Evolutionary conservation across 2,888 invertebrate genomes (phyloP).

Genomic region (Diogma glabrata): DNA sequence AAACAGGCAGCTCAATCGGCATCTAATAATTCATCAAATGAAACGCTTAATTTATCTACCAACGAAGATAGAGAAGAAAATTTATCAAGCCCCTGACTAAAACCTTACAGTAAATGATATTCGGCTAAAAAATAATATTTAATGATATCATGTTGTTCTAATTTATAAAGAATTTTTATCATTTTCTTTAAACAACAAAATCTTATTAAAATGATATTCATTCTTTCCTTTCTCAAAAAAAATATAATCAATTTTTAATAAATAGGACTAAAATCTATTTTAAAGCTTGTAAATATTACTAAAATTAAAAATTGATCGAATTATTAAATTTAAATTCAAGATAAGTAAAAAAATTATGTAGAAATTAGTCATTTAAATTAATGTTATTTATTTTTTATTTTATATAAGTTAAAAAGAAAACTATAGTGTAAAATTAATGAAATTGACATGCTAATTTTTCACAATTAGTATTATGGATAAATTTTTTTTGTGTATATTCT

Average conservation of each 20-base stretch:
- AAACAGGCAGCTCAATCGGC: conserved; percentile 20
- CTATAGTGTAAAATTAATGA: no score
- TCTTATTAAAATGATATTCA: no score
- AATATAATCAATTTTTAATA: no score
- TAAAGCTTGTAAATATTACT: conserved; percentile 6
- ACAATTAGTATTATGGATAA: no score
- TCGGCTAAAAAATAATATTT: conserved; percentile 6
- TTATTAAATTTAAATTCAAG: conserved; percentile 2
- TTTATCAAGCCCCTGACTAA: conserved; percentile 11
- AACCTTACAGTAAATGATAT: conserved; percentile 13
- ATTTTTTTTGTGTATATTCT: no score
- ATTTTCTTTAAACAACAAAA: no score
- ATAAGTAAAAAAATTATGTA: background rate
- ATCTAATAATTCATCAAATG: conserved; percentile 13
- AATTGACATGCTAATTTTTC: no score
- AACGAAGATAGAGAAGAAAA: conserved; percentile 9
- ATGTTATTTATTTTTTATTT: conserved; percentile 9
- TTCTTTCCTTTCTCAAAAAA: no score
- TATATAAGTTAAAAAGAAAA: conserved; percentile 6
- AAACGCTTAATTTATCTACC: conserved; percentile 32
- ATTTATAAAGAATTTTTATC: no score
- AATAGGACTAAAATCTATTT: no score
- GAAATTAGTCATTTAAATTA: conserved; percentile 8
- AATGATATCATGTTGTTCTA: no score
- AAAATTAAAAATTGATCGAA: conserved; percentile 6